phyloP scores from a whole-genome alignment of 1,140 invertebrate genomes.

The Drosophila parvula region DNA sequence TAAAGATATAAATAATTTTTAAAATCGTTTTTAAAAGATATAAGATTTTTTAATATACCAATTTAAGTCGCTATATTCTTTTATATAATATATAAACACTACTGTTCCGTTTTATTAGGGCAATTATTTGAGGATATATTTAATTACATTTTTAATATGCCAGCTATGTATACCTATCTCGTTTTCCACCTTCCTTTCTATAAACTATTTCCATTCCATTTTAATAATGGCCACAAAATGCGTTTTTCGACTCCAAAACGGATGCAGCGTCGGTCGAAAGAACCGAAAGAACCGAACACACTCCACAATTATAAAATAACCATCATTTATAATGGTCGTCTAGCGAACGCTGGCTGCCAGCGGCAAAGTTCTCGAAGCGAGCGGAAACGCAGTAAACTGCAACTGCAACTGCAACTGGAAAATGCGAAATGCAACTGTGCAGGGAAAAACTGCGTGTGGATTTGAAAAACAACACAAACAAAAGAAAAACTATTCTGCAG shows the following conservation, averaged over 20 bases:
- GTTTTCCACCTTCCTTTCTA: slow-evolving; percentile 23
- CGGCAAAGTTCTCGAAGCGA: slow-evolving; percentile 60
- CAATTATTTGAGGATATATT: neutral
- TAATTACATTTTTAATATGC: neutral
- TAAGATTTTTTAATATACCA: neutral
- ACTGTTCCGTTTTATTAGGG: neutral
- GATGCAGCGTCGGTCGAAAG: slow-evolving; percentile 58
- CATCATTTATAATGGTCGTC: slow-evolving; percentile 77
- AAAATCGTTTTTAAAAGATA: too few relatives aligned
- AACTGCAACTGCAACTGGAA: slow-evolving; percentile 28
- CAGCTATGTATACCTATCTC: neutral
- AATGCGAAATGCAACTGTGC: slow-evolving; percentile 13
- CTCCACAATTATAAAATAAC: slow-evolving; percentile 82
- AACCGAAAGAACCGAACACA: slow-evolving; percentile 37
- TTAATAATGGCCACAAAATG: slow-evolving; percentile 69
- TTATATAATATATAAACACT: too few relatives aligned
- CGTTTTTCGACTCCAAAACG: slow-evolving; percentile 73
- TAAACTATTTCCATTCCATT: slow-evolving; percentile 29
- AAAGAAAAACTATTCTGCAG: slow-evolving; percentile 62
- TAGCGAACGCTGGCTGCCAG: slow-evolving; percentile 36
- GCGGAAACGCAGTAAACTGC: slow-evolving; percentile 72
- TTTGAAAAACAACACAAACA: slow-evolving; percentile 31
- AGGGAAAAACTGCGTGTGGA: slow-evolving; percentile 70
- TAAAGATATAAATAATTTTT: too few relatives aligned
- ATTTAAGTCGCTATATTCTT: too few relatives aligned